Conservation (phyloP, 1,140 invertebrate genomes). For the Dendroctonus ponderosae region DNA sequence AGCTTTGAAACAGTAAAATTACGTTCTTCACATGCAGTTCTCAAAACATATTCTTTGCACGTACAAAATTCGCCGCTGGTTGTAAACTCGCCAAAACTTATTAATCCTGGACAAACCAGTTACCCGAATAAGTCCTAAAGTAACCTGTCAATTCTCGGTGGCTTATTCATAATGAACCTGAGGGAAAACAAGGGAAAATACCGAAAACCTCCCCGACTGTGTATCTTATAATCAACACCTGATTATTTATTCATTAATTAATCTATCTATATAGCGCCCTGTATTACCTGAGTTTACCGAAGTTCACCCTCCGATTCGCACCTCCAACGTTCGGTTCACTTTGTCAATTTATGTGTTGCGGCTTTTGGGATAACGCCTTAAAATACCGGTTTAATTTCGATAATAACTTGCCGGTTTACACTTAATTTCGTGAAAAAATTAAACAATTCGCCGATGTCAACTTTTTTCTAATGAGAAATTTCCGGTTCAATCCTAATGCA, state of each 20-base stretch:
- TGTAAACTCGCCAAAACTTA: too few species aligned
- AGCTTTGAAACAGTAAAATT: too few species aligned
- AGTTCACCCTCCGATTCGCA: slow-evolving; percentile 14
- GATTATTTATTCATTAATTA: slow-evolving; percentile 39
- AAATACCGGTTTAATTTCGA: not conserved
- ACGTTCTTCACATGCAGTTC: too few species aligned
- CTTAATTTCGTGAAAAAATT: not conserved
- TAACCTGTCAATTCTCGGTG: slow-evolving; percentile 28
- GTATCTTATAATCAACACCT: slow-evolving; percentile 36
- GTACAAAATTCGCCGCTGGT: too few species aligned
- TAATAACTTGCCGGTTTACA: not conserved
- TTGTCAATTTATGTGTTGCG: slow-evolving; percentile 16
- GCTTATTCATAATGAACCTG: slow-evolving; percentile 31
- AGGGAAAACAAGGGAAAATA: slow-evolving; percentile 15
- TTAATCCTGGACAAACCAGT: not conserved
- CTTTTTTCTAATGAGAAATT: too few species aligned
- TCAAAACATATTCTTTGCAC: too few species aligned
- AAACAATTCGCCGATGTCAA: too few species aligned
- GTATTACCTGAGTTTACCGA: slow-evolving; percentile 26
- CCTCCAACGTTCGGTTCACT: slow-evolving; percentile 16
- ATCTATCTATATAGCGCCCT: slow-evolving; percentile 31
- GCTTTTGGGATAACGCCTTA: not conserved
- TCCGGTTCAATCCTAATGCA: too few species aligned
- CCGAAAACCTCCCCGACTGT: slow-evolving; percentile 23
- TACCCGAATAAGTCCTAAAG: slow-evolving; percentile 17